Base-by-base conservation (phyloP, 2,888 invertebrate genomes). In the Microdon myrmicae region DNA sequence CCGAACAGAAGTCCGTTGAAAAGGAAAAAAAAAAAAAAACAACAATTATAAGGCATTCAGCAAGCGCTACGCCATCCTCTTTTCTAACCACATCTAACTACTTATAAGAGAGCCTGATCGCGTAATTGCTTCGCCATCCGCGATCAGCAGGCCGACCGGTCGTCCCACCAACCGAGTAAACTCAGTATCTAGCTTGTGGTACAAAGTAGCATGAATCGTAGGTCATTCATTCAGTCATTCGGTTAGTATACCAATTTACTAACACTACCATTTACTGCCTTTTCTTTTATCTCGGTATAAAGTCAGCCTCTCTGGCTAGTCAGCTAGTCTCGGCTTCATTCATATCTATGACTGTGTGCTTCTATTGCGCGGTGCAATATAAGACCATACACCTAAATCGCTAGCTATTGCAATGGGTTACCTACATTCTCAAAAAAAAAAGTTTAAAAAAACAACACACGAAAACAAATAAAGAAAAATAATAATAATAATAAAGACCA, bases 381-480 rank as follows among this genome's bases (percentile, higher is more conserved):
- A n/a, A n/a, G n/a, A n/a, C n/a, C 39, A 55, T 37, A 49, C 25
- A 56, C 39, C 14, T 23, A 31, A 34, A 45, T 9, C 29, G 47
- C 32, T 53, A 53, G 37, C 45, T 58, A 68, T 67, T 61, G 68
- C 67, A 69, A 68, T 70, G 68, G 69, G 69, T 69, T 70, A 70
- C 69, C 69, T 68, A 68, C 70, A 69, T 70, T 70, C 68, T 67
- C 69, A 59, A 58, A 69, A 68, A 68, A 67, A 35, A 59, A 35
- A 55, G 48, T n/a, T n/a, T n/a, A n/a, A n/a, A n/a, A n/a, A n/a
- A n/a, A n/a, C n/a, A n/a, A n/a, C n/a, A n/a, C n/a, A n/a, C n/a
- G n/a, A n/a, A n/a, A n/a, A n/a, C n/a, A n/a, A n/a, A n/a, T n/a
- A n/a, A n/a, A n/a, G n/a, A n/a, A n/a, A n/a, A n/a, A n/a, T n/a